phyloP scores from a whole-genome alignment of 2,113 vertebrate genomes.

The Seriola rivoliana region DNA sequence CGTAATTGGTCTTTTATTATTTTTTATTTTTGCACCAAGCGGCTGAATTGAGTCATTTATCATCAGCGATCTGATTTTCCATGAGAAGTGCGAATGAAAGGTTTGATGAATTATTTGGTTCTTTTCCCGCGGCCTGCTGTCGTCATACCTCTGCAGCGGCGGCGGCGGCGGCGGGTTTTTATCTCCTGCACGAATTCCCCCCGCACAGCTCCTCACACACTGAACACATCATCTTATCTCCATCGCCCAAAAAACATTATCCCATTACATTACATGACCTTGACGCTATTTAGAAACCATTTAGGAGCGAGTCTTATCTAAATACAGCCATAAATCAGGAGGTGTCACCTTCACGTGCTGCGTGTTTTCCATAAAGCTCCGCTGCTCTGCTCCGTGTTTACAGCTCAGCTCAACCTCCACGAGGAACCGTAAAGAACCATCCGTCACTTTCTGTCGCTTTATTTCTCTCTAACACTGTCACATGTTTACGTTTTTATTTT shows the following conservation, averaged over 20 bases:
- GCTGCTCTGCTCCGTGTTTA: conserved; percentile 25
- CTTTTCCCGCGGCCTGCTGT: conserved; percentile 24
- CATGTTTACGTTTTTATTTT: too few relatives aligned
- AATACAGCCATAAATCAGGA: conserved; percentile 94
- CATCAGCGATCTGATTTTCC: not conserved
- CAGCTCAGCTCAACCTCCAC: too few relatives aligned
- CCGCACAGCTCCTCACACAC: conserved; percentile 42
- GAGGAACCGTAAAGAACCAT: too few relatives aligned
- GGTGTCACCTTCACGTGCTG: conserved; percentile 84
- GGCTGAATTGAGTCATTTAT: not conserved
- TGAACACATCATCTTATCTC: conserved; percentile 77
- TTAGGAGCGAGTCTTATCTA: conserved; percentile 91
- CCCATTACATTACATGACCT: conserved; percentile 88
- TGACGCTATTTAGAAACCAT: conserved; percentile 90
- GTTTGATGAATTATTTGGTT: conserved; percentile 13
- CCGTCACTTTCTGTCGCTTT: too few relatives aligned
- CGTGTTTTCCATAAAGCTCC: conserved; percentile 91
- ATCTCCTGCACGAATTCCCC: conserved; percentile 38
- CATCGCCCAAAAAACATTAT: conserved; percentile 81
- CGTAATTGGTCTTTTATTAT: not conserved
- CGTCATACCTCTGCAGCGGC: conserved; percentile 3
- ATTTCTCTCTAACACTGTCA: too few relatives aligned
- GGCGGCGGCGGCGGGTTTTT: not conserved
- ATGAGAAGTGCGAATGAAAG: conserved; percentile 11
- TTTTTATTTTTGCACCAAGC: not conserved